Percentiles rank a stretch among this genome's conserved stretches.
phyloP scores from a whole-genome alignment of 2,113 vertebrate species.

The Phylloscopus trochiloides region DNA sequence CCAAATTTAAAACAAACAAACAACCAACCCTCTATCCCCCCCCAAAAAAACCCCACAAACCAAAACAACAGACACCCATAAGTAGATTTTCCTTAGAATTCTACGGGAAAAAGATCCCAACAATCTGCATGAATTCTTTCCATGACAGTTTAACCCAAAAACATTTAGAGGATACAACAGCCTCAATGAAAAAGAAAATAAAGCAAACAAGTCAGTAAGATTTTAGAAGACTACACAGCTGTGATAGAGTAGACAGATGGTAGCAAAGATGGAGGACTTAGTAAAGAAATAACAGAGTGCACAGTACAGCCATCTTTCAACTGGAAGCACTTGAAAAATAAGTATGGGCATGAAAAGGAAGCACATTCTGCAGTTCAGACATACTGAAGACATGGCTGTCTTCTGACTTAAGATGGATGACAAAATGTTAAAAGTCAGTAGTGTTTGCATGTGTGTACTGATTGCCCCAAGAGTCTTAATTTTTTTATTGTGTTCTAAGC shows the following conservation, averaged over 20 bases:
- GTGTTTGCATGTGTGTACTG: background rate
- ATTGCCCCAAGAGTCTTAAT: background rate
- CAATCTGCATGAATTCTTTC: background rate
- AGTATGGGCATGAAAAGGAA: background rate
- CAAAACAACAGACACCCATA: background rate
- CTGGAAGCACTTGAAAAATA: background rate
- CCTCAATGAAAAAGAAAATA: background rate
- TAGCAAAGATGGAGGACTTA: background rate
- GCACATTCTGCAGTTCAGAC: background rate
- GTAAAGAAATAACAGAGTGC: background rate
- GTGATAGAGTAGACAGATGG: background rate
- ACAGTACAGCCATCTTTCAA: background rate
- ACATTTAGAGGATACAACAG: background rate
- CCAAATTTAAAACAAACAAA: background rate
- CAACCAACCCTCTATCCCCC: background rate
- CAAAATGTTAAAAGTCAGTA: background rate
- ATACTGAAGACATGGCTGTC: background rate
- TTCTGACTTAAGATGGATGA: background rate
- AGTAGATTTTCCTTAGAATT: background rate
- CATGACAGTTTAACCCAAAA: background rate
- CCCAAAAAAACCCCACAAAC: background rate
- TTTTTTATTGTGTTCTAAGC: background rate
- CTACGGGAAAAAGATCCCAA: background rate
- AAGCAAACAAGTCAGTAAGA: background rate
- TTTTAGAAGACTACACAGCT: background rate